Percentiles rank a stretch among this genome's conserved stretches.
Evolutionary conservation across 2,888 invertebrate species (phyloP).

Genomic region (Brenthis daphne): DNA sequence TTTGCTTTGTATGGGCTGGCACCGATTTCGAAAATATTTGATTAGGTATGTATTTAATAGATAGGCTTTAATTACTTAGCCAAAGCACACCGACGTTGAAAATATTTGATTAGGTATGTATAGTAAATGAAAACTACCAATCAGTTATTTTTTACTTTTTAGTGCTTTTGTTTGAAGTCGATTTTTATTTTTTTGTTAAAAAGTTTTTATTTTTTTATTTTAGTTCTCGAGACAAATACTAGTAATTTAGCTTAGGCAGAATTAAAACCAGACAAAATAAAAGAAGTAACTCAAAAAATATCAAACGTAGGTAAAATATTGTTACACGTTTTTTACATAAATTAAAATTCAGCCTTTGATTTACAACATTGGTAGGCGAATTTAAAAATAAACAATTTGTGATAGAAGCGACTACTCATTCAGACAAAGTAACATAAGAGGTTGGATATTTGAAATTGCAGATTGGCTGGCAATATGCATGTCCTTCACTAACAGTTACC

Average conservation of each 20-base stretch:
- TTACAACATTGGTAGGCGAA: slow-evolving; percentile 35
- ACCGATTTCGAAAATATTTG: no score
- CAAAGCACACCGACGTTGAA: no score
- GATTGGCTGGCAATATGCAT: slow-evolving; percentile 76
- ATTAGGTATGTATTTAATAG: no score
- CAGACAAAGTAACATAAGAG: slow-evolving; percentile 56
- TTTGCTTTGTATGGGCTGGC: no score
- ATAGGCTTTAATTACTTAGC: no score
- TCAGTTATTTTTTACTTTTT: no score
- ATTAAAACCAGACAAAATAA: slow-evolving; percentile 10
- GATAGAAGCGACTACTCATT: slow-evolving; percentile 47
- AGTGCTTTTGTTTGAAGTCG: no score
- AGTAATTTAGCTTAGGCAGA: neutral
- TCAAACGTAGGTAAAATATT: neutral
- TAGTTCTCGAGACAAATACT: slow-evolving; percentile 1
- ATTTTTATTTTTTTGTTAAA: no score
- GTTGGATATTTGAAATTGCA: slow-evolving; percentile 67
- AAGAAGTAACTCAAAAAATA: neutral
- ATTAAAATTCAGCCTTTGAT: slow-evolving; percentile 41
- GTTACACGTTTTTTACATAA: slow-evolving; percentile 35
- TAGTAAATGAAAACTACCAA: no score
- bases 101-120: no score
- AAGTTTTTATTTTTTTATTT: neutral
- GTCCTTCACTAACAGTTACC: slow-evolving; percentile 51
- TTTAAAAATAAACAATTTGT: slow-evolving; percentile 32